These are phyloP conservation scores for Norana najaformis DNA, from an alignment of 2,888 invertebrate genomes.

Conservation along the genomic window DNA sequence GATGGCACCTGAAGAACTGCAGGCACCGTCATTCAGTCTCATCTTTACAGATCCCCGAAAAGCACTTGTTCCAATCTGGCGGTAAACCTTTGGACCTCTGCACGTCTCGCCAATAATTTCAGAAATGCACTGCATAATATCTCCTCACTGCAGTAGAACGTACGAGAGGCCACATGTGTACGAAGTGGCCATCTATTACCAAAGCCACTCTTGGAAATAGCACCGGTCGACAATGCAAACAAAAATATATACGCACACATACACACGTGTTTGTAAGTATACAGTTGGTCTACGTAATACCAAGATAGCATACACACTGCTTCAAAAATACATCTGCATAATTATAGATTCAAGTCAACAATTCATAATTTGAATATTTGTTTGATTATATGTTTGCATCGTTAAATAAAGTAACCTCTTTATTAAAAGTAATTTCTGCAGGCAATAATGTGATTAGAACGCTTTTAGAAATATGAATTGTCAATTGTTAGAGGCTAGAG, in stretches of 20 bases:
- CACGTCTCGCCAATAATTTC: background rate
- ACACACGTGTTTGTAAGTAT: background rate
- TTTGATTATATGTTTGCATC: no score
- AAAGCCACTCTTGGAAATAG: background rate
- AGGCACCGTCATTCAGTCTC: background rate
- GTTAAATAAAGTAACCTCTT: no score
- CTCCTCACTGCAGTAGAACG: background rate
- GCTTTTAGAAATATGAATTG: no score
- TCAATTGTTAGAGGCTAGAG: no score
- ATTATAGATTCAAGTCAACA: background rate
- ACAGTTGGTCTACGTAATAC: background rate
- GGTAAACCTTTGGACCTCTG: background rate
- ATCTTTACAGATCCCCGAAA: background rate
- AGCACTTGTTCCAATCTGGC: background rate
- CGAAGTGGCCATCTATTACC: background rate
- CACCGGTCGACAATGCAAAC: no score
- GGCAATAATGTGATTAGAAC: no score
- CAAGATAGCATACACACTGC: background rate
- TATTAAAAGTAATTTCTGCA: no score
- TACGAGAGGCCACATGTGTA: background rate
- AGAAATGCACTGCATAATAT: background rate
- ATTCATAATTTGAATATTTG: no score
- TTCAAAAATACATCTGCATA: background rate
- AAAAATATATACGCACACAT: background rate
- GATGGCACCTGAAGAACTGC: background rate